A percentile compares a stretch with the other conserved stretches of the same genome.
Conservation (phyloP, 2,888 invertebrate genomes). For the Cyaniris semiargus region DNA sequence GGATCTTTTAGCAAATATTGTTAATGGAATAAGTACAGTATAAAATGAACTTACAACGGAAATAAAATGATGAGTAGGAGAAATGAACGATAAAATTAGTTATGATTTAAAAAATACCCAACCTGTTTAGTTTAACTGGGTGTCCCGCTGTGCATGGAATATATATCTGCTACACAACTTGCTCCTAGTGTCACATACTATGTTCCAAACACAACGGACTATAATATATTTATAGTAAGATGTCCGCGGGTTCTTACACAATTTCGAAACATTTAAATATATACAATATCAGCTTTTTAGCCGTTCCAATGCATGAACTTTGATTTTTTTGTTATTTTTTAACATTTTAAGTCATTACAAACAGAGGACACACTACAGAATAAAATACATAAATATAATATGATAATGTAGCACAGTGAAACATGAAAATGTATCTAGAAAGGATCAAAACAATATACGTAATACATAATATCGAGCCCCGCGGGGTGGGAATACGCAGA, state of each 20-base stretch:
- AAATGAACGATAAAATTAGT: constrained; percentile 59
- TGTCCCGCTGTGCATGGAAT: constrained; percentile 37
- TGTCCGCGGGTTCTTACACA: constrained; percentile 64
- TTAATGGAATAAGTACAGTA: constrained; percentile 79
- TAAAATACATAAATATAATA: constrained; percentile 70
- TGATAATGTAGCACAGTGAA: constrained; percentile 69
- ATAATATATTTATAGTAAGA: constrained; percentile 6
- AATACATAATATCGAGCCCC: constrained; percentile 46
- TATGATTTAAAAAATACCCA: constrained; percentile 63
- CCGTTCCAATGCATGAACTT: constrained; percentile 64
- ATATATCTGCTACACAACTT: not conserved
- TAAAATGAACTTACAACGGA: constrained; percentile 71
- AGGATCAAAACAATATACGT: constrained; percentile 69
- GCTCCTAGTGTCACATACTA: not conserved
- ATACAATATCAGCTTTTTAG: constrained; percentile 71
- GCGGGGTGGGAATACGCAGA: constrained; percentile 42
- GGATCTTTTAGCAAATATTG: constrained; percentile 75
- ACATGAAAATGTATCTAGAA: constrained; percentile 67
- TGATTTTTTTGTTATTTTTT: constrained; percentile 62
- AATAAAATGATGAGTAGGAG: constrained; percentile 56
- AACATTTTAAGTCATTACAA: constrained; percentile 71
- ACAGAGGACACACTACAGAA: constrained; percentile 76
- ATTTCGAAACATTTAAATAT: constrained; percentile 69
- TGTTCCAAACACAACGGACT: not conserved
- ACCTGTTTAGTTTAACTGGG: constrained; percentile 58